Evolutionary conservation across 2,113 vertebrate species (phyloP).

Genomic region (Genyomyrus donnyi): DNA sequence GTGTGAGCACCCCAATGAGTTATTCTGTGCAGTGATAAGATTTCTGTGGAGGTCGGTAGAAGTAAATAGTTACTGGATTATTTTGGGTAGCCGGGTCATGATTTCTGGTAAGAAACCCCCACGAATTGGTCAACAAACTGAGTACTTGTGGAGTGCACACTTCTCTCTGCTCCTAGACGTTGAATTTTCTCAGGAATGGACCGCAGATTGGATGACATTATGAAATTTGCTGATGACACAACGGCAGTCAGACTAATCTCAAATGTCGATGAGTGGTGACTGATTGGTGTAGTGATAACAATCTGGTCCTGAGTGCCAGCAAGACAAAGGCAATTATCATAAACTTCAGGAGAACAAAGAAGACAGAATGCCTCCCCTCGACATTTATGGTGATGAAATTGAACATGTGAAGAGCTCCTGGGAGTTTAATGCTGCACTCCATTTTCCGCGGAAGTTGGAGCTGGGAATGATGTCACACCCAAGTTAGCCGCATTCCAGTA

Average conservation of each 20-base stretch:
- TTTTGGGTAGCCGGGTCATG: neutral
- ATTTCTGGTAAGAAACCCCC: neutral
- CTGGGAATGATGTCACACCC: too few species aligned
- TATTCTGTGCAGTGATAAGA: neutral
- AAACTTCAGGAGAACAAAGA: neutral
- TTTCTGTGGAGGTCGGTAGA: neutral
- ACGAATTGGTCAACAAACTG: neutral
- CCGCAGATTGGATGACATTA: neutral
- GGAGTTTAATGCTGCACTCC: neutral
- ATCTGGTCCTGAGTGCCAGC: neutral
- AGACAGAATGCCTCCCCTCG: neutral
- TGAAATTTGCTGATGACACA: neutral
- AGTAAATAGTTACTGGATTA: neutral
- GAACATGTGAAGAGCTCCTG: neutral
- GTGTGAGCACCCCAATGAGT: neutral
- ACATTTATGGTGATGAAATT: neutral
- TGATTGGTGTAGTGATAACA: neutral
- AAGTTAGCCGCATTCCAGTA: too few species aligned
- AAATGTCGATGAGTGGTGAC: neutral
- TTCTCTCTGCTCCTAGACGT: neutral
- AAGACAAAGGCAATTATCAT: neutral
- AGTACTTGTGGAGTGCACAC: neutral
- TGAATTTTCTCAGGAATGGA: neutral
- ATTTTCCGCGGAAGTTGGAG: neutral
- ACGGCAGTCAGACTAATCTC: neutral